phyloP scores from a whole-genome alignment of 2,888 invertebrate genomes.

The Drosophila algonquin region DNA sequence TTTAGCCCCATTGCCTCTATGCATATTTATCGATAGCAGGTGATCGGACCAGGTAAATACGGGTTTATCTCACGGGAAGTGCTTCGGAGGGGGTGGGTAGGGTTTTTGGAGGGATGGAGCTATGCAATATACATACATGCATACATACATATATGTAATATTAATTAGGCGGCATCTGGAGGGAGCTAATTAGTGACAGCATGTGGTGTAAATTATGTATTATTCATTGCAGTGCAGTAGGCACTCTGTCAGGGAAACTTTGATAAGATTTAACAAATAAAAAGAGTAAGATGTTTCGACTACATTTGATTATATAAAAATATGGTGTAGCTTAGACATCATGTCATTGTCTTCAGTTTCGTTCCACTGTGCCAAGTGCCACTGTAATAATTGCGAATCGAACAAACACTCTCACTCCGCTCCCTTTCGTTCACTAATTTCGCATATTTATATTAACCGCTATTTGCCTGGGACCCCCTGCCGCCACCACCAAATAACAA shows the following conservation, averaged over 20 bases:
- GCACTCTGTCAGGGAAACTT: not conserved
- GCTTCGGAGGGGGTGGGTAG: slow-evolving; percentile 4
- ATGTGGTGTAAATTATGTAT: slow-evolving; percentile 21
- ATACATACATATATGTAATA: not conserved
- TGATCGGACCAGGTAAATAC: slow-evolving; percentile 29
- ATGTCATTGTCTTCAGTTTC: no score
- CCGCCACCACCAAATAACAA: slow-evolving; percentile 13
- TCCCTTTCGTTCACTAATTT: not conserved
- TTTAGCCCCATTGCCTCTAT: slow-evolving; percentile 6
- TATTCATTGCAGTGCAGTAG: slow-evolving; percentile 26
- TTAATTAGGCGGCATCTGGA: slow-evolving; percentile 43
- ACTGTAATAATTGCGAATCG: slow-evolving; percentile 2
- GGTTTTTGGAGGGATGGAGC: not conserved
- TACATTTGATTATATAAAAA: no score
- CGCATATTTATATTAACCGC: slow-evolving; percentile 35
- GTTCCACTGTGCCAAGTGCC: slow-evolving; percentile 12
- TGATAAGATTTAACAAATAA: not conserved
- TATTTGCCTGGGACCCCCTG: slow-evolving; percentile 49
- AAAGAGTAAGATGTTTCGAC: no score
- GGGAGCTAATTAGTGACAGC: slow-evolving; percentile 50
- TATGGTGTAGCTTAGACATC: no score
- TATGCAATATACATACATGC: not conserved
- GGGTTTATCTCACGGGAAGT: slow-evolving; percentile 41
- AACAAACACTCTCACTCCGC: not conserved
- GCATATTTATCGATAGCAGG: slow-evolving; percentile 58